Base-by-base conservation (phyloP, 2,888 invertebrate genomes). In the Phytoseiulus persimilis region DNA sequence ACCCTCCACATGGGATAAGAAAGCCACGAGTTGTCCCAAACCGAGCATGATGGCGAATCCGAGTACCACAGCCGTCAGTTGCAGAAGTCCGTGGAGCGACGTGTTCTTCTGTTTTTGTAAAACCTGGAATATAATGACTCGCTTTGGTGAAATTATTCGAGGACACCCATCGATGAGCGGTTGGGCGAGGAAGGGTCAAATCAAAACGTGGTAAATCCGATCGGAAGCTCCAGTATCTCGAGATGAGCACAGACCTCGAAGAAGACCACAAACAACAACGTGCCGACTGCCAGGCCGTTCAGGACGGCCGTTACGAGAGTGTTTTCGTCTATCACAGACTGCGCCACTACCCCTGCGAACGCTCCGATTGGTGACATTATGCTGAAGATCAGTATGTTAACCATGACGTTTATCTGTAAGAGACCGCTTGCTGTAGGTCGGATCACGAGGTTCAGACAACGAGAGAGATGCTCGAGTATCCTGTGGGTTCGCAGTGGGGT, bases 311-410 rank as follows among this genome's bases (percentile, higher is more conserved):
- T 90, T 2, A 90, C 87, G 32, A 90, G 28, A 3, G 90, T 89
- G 6, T 90, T 90, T 32, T 90, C 91, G 32, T 90, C 83, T 31
- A 89, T 90, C 89, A 33, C 90, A 2, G 65, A 65, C 83, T 91
- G 89, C 18, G 91, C 90, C 18, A 91, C 65, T 39, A 91, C 90
- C 0, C 91, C 91, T 9, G 91, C 90, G 31, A 90, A 89, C 89
- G 91, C 91, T 33, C 96, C 96, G 91, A 96, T 91, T 0, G 96
- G 96, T 90, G 96, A 96, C 0, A 96, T 96, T 6, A 96, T 93
- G 11, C 96, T 95, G 92, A 96, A 96, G 1, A 95, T 95, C 23
- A 95, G 94, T 46, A 96, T 94, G 92, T 96, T 96, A 0, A 87
- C 87, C 45, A 87, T 11, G 39, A 87, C 87, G n/a, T 33, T 23